A percentile compares a stretch with the other conserved stretches of the same genome.
Conservation (phyloP, 2,888 invertebrate genomes). For the Chaetogeoica ovagalla region DNA sequence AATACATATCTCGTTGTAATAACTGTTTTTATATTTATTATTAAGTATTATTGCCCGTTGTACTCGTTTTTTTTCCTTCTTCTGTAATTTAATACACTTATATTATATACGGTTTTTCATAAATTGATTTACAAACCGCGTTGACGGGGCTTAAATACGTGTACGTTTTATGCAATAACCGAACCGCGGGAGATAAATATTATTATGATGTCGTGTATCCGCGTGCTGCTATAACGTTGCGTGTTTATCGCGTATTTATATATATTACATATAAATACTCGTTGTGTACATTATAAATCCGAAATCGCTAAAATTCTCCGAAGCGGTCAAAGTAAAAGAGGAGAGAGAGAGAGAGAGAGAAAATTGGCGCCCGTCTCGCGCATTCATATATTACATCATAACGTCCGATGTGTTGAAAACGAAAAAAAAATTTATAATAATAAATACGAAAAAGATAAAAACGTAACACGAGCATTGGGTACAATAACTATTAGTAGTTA, state of each 20-base stretch:
- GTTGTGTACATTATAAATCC: background rate
- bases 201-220: background rate
- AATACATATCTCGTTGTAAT: background rate
- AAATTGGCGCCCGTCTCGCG: slow-evolving; percentile 15
- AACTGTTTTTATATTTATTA: background rate
- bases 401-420: no score
- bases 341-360: no score
- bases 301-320: background rate
- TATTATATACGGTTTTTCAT: background rate
- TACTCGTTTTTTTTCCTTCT: no score
- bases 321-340: no score
- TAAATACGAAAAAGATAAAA: no score
- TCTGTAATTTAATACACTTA: background rate
- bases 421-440: no score
- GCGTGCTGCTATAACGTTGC: background rate
- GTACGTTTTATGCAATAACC: no score
- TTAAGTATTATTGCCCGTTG: no score
- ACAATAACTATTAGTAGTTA: no score
- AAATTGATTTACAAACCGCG: slow-evolving; percentile 4
- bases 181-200: background rate
- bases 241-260: background rate
- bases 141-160: background rate
- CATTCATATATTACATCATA: no score
- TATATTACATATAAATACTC: no score
- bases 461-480: no score